Percentiles rank a stretch among this genome's conserved stretches.
Evolutionary conservation across 1,140 invertebrate species (phyloP).

Genomic region (Drosophila novamexicana): DNA sequence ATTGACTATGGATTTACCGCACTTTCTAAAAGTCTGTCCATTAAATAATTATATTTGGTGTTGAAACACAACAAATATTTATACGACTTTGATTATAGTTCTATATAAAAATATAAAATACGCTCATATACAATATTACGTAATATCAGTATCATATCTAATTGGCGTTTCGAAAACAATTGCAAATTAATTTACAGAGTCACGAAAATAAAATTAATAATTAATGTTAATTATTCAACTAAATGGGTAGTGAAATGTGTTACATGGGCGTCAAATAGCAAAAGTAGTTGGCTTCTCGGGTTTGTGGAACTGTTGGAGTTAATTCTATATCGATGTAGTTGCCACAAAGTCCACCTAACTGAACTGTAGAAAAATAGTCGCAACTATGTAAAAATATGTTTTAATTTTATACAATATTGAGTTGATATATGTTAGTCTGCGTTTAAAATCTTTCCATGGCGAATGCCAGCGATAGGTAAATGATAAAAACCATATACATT

Average conservation of each 20-base stretch:
- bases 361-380: slow-evolving; percentile 24
- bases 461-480: slow-evolving; percentile 21
- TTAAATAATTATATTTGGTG: slow-evolving; percentile 58
- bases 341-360: slow-evolving; percentile 10
- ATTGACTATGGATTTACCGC: slow-evolving; percentile 41
- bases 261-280: slow-evolving; percentile 5
- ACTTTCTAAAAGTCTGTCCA: slow-evolving; percentile 49
- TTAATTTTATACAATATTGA: slow-evolving; percentile 6
- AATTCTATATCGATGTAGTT: not conserved
- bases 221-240: slow-evolving; percentile 7
- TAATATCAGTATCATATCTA: slow-evolving; percentile 40
- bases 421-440: slow-evolving; percentile 9
- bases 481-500: slow-evolving; percentile 17
- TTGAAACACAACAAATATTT: slow-evolving; percentile 58
- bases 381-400: slow-evolving; percentile 1
- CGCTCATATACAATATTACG: slow-evolving; percentile 30
- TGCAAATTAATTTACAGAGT: slow-evolving; percentile 34
- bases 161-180: slow-evolving; percentile 34
- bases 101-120: slow-evolving; percentile 37
- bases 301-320: not conserved
- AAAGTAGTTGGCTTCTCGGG: not conserved
- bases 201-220: slow-evolving; percentile 5
- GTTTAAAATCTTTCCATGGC: slow-evolving; percentile 2
- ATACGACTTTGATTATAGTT: slow-evolving; percentile 11
- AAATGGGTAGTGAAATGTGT: slow-evolving; percentile 15